Evolutionary conservation across 1,140 invertebrate species (phyloP), one percentile per base, ranked within the genome.

Genomic region (Uloborus diversus): DNA sequence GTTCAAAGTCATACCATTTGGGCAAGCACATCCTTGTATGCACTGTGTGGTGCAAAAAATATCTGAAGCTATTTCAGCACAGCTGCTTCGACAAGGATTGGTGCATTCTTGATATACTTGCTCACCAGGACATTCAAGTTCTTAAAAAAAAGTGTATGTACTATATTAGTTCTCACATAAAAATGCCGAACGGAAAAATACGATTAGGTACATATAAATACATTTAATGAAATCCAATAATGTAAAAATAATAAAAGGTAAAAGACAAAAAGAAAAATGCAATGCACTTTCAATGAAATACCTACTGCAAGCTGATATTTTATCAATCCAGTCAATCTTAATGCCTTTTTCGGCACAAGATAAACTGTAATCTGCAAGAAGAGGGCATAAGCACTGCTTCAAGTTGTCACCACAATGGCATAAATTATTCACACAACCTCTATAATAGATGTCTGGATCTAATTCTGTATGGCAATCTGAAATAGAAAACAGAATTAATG

Each of bases 1-100:
- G 81, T 87, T 85, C 33, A 96, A 85, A 1, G 93, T 91, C 85
- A 92, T 89, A 25, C 93, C 94, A 51, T 88, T 86, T 0, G 94
- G 93, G 85, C 95, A 97, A 75, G 93, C 93, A 86, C 95, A 96
- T 1, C 94, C 95, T 85, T 96, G 94, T 0, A 95, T 92, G 84
- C 94, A 96, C 37, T 88, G 88, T 17, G 89, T 88, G 51, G 86
- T 87, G 85, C 92, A 93, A 1, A 86, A 84, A 51, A 85, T 84
- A 25, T 84, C 85, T 2, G 88, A 85, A 85, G 93, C 92, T 7
- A 88, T 84, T 83, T 93, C 92, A 3, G 88, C 83, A 83, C 94
- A 95, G 25, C 91, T 91, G 20, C 91, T 88, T 1, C 89, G 86
- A 83, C 94, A 95, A 4, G 92, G 91, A 84, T 93, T 91, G 2